A percentile compares a stretch with the other conserved stretches of the same genome.
These are phyloP conservation scores for Aldrovandia affinis DNA, from an alignment of 2,797 vertebrate genomes.

Conservation along the genomic window DNA sequence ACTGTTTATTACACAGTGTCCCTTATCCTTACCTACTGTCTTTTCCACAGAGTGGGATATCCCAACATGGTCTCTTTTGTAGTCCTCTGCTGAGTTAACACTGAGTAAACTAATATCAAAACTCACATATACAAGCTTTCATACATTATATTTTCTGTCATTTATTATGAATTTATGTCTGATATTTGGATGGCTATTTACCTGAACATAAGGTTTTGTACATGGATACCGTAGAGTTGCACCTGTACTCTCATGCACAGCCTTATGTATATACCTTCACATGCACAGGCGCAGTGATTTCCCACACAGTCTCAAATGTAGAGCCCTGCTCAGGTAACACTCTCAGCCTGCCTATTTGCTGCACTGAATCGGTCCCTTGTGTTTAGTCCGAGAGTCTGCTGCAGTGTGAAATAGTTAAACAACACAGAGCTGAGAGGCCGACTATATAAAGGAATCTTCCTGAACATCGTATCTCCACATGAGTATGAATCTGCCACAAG, in stretches of 20 bases:
- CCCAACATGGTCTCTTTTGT: not conserved
- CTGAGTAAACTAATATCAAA: not conserved
- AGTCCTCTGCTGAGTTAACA: not conserved
- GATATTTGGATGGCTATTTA: not conserved
- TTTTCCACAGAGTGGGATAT: too few species aligned
- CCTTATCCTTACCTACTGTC: too few species aligned
- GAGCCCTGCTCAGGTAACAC: slow-evolving; percentile 16
- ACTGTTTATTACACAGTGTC: too few species aligned
- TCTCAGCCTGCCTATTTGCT: not conserved
- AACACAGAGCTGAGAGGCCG: not conserved
- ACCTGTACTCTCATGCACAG: too few species aligned
- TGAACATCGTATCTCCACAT: slow-evolving; percentile 28
- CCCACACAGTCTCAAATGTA: not conserved
- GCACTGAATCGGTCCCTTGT: not conserved
- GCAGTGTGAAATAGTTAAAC: not conserved
- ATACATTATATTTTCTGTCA: not conserved
- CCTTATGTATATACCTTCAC: too few species aligned
- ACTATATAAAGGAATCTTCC: slow-evolving; percentile 16
- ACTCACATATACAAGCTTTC: not conserved
- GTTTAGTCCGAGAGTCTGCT: not conserved
- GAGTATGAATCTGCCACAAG: slow-evolving; percentile 20
- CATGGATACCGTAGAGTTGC: too few species aligned
- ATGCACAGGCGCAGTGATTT: too few species aligned
- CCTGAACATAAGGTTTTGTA: not conserved
- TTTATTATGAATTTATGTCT: not conserved